These are phyloP conservation scores for Sebastes hubbsi DNA, from an alignment of 2,797 vertebrate species.

Conservation along the genomic window DNA sequence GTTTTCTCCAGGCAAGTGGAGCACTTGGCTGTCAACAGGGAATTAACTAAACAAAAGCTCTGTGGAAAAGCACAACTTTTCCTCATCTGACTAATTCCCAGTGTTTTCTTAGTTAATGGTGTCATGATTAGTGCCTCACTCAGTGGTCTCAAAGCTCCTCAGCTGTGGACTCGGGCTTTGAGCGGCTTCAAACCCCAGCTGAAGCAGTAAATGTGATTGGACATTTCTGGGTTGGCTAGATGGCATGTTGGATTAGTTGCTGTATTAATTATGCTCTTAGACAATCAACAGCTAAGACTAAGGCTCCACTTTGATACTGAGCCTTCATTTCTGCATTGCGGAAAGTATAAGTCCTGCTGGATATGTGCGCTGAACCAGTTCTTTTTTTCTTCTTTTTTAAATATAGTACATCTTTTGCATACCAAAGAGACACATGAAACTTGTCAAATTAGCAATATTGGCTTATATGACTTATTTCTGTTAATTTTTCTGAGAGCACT, in stretches of 20 bases:
- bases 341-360: slow-evolving; percentile 52
- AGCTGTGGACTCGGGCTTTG: slow-evolving; percentile 62
- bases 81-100: slow-evolving; percentile 77
- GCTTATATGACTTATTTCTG: slow-evolving; percentile 42
- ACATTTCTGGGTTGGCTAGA: slow-evolving; percentile 81
- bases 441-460: slow-evolving; percentile 70
- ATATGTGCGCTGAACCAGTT: slow-evolving; percentile 43
- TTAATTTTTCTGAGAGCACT: slow-evolving; percentile 28
- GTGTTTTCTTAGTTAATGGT: slow-evolving; percentile 79
- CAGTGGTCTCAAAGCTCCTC: slow-evolving; percentile 73
- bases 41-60: slow-evolving; percentile 85
- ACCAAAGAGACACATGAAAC: slow-evolving; percentile 61
- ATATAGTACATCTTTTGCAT: slow-evolving; percentile 74
- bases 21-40: slow-evolving; percentile 82
- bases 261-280: slow-evolving; percentile 79
- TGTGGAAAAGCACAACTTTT: slow-evolving; percentile 73
- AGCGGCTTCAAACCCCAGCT: slow-evolving; percentile 65
- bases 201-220: slow-evolving; percentile 75
- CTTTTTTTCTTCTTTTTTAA: slow-evolving; percentile 51
- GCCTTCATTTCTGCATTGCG: slow-evolving; percentile 49
- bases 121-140: slow-evolving; percentile 73
- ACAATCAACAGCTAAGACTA: slow-evolving; percentile 80
- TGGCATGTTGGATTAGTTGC: slow-evolving; percentile 77
- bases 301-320: slow-evolving; percentile 72
- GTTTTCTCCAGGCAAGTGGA: slow-evolving; percentile 72